Conservation (phyloP, 2,797 vertebrate species). For the Spizella passerina region DNA sequence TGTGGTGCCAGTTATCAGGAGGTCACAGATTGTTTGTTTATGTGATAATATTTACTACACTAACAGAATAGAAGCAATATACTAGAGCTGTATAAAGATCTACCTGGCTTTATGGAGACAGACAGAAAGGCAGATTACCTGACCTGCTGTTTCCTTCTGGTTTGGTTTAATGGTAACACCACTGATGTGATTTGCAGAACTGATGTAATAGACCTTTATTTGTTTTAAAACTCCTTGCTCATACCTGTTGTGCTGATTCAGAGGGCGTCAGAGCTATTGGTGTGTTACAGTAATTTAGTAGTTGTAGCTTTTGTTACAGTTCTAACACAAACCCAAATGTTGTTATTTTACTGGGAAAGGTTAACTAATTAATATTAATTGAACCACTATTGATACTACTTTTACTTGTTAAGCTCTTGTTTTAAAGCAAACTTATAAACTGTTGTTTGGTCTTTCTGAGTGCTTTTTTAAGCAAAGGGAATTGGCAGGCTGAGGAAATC, state of each 20-base stretch:
- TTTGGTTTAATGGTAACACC: background rate
- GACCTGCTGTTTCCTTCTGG: background rate
- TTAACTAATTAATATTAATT: background rate
- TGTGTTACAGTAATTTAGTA: background rate
- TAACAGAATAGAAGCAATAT: background rate
- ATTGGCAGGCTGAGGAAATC: background rate
- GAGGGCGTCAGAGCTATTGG: background rate
- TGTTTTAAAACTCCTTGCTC: background rate
- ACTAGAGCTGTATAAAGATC: background rate
- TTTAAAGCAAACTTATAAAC: background rate
- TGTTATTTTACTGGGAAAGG: background rate
- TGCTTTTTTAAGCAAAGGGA: background rate
- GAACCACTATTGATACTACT: background rate
- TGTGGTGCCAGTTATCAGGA: background rate
- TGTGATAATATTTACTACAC: background rate
- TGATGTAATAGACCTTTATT: background rate
- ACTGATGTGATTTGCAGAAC: background rate
- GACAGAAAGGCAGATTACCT: background rate
- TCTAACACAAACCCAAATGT: background rate
- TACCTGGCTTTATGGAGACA: background rate
- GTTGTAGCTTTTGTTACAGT: background rate
- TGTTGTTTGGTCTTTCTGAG: background rate
- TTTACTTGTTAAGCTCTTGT: background rate
- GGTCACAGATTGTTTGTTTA: background rate
- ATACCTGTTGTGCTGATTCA: background rate